Conservation (phyloP, 2,113 vertebrate genomes). For the Cebidichthys violaceus region DNA sequence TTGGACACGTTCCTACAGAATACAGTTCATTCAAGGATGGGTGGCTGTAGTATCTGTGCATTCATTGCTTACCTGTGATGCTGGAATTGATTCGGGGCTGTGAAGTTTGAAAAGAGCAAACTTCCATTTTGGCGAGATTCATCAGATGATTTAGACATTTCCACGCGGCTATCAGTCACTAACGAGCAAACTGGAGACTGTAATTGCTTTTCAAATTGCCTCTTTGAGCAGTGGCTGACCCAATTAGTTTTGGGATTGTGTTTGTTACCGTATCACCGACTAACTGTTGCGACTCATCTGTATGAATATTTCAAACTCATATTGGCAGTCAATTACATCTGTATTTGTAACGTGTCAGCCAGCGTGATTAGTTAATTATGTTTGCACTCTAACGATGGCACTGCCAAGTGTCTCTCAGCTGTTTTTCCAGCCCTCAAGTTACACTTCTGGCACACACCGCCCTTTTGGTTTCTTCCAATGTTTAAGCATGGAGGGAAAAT, state of each 20-base stretch:
- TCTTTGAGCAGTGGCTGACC: conserved; percentile 77
- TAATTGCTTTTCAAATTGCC: conserved; percentile 80
- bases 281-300: conserved; percentile 66
- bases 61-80: conserved; percentile 54
- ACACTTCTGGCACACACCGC: not conserved
- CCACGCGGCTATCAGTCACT: conserved; percentile 59
- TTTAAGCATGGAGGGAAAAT: conserved; percentile 51
- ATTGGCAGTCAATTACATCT: conserved; percentile 76
- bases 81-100: conserved; percentile 46
- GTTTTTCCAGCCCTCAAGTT: conserved; percentile 11
- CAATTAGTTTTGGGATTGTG: conserved; percentile 76
- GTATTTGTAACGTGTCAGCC: conserved; percentile 73
- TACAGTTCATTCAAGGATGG: conserved; percentile 28
- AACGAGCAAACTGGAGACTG: conserved; percentile 63
- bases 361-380: conserved; percentile 76
- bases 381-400: conserved; percentile 60
- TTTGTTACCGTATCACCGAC: conserved; percentile 72
- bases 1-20: conserved; percentile 43
- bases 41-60: conserved; percentile 32
- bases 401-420: conserved; percentile 50
- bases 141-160: conserved; percentile 56
- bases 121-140: conserved; percentile 56
- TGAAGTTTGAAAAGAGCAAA: conserved; percentile 51
- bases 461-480: conserved; percentile 13
- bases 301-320: conserved; percentile 75